These are phyloP conservation scores for Sebastes nivosus DNA, from an alignment of 2,797 vertebrate genomes.

Conservation along the genomic window DNA sequence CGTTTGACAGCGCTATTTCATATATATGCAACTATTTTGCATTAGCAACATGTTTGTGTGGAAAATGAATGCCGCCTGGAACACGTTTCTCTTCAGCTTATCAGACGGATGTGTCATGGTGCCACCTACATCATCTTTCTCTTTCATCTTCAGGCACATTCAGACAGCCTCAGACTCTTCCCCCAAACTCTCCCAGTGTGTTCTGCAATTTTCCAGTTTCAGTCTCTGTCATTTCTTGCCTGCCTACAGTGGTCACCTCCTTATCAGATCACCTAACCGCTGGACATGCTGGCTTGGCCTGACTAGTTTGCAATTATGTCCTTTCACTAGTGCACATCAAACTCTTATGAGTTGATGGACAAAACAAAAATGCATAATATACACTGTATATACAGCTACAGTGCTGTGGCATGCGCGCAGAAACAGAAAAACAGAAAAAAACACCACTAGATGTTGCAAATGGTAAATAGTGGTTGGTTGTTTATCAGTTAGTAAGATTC, in stretches of 20 bases:
- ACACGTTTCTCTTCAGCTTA: background rate
- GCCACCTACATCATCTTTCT: background rate
- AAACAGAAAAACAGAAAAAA: background rate
- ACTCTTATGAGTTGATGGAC: background rate
- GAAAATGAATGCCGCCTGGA: background rate
- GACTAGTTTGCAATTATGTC: background rate
- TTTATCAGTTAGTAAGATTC: background rate
- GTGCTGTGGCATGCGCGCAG: too few relatives aligned
- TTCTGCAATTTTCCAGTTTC: background rate
- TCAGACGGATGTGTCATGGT: background rate
- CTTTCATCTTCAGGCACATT: background rate
- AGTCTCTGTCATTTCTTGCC: background rate
- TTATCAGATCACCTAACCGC: background rate
- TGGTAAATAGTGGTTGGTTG: background rate
- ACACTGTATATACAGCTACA: too few relatives aligned
- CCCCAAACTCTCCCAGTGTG: background rate
- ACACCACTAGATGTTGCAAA: background rate
- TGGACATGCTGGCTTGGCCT: background rate
- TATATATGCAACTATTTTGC: background rate
- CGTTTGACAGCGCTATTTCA: too few relatives aligned
- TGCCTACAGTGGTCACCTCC: background rate
- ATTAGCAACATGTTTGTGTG: background rate
- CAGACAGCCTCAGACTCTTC: background rate
- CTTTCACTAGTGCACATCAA: background rate
- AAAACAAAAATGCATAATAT: too few relatives aligned